Conservation (phyloP, 2,797 vertebrate genomes). For the Scleropages formosus region DNA sequence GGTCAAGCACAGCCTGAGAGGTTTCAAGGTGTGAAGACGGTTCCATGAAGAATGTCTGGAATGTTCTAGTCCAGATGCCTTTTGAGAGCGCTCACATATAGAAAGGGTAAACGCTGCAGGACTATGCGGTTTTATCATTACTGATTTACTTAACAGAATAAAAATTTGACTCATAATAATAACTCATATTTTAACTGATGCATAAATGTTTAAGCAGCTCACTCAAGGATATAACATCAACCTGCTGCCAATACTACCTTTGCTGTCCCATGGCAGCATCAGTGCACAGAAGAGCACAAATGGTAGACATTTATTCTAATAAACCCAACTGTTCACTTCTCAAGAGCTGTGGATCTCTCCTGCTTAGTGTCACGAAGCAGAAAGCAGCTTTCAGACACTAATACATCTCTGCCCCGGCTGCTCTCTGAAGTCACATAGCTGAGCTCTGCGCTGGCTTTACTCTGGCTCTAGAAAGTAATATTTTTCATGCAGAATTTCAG, state of each 20-base stretch:
- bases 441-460: background rate
- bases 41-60: no score
- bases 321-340: constrained; percentile 5
- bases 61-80: no score
- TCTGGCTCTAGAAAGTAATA: background rate
- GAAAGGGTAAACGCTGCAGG: no score
- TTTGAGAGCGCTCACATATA: no score
- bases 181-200: no score
- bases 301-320: constrained; percentile 17
- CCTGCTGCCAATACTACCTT: background rate
- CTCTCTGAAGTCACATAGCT: constrained; percentile 16
- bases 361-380: background rate
- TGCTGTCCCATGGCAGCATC: background rate
- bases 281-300: background rate
- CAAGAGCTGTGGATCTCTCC: background rate
- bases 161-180: no score
- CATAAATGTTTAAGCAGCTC: no score
- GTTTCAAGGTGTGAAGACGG: no score
- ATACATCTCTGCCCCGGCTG: background rate
- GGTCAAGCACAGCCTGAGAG: no score
- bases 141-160: no score
- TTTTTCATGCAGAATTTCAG: background rate
- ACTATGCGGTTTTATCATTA: background rate
- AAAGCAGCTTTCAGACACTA: background rate
- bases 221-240: no score